Evolutionary conservation across 2,888 invertebrate genomes (phyloP), one percentile per base, ranked within the genome.

Genomic region (Chrysomela aeneicollis): DNA sequence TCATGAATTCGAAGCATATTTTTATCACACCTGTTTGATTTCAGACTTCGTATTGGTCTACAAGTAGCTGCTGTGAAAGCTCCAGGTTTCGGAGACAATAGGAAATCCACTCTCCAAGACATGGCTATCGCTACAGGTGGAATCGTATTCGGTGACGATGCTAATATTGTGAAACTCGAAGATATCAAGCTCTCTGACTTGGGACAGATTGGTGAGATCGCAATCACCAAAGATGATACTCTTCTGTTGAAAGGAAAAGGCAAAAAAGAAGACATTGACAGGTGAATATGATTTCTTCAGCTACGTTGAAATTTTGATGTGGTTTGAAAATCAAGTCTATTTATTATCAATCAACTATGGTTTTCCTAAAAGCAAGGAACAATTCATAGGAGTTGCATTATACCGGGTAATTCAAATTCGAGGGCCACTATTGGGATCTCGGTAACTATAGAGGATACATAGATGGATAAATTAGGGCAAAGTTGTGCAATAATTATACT

Each of bases 41-140:
- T 75, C 32, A 74, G 83, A 71, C 74, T 85, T 49, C 80, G 83
- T 49, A 84, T 84, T 73, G 83, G 83, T 17, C 76, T 85, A n/a
- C 84, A 85, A 79, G 82, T 84, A 35, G 83, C 82, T 12, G 85
- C 85, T 18, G 84, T 85, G 2, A 85, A 85, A 76, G 85, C 85
- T 12, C 85, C 85, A 55, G 84, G 85, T 37, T 84, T 85, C 66
- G 85, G 85, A n/a, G 85, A 85, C 69, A 83, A 84, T 64, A 78
- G 84, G 46, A 85, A 84, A 76, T 78, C 83, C 1, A 84, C 84
- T 9, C 74, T 85, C 19, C 77, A 81, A 59, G 85, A 85, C 67
- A 84, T 85, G 78, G 84, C 85, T 3, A 80, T 84, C 55, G 78
- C 85, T 4, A 84, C 84, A 26, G 84, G 84, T 52, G 84, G 83